phyloP scores from a whole-genome alignment of 1,140 invertebrate species.

The Euwallacea fornicatus region DNA sequence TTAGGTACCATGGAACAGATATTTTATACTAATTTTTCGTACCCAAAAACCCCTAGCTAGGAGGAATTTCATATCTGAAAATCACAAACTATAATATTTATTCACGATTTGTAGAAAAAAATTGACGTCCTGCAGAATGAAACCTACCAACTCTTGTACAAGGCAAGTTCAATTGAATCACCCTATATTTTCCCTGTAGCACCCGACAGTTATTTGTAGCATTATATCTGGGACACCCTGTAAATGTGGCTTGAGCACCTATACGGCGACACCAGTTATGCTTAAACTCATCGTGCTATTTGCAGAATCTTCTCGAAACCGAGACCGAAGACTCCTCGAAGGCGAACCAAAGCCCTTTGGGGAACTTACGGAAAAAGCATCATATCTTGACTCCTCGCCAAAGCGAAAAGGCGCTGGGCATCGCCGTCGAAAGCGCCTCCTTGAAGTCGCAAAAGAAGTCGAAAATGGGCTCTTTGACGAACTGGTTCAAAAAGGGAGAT shows the following conservation, averaged over 20 bases:
- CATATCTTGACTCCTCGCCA: slow-evolving; percentile 78
- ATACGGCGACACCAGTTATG: not conserved
- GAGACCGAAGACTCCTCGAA: slow-evolving; percentile 72
- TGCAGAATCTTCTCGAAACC: slow-evolving; percentile 77
- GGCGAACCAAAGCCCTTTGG: slow-evolving; percentile 73
- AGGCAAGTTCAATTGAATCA: not conserved
- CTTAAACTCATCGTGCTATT: slow-evolving; percentile 41
- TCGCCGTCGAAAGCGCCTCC: slow-evolving; percentile 50
- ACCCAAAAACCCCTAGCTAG: too few relatives aligned
- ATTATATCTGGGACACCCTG: not conserved
- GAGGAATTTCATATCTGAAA: too few relatives aligned
- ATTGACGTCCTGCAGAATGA: not conserved
- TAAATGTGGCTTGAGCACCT: not conserved
- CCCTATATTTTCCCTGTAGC: too few relatives aligned
- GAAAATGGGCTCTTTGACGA: slow-evolving; percentile 61
- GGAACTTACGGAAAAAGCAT: slow-evolving; percentile 72
- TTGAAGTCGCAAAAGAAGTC: slow-evolving; percentile 53
- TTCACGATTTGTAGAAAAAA: not conserved
- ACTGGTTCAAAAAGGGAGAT: slow-evolving; percentile 68
- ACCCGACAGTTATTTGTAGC: too few relatives aligned
- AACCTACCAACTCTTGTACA: not conserved
- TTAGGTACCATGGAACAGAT: too few relatives aligned
- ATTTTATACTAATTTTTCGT: too few relatives aligned
- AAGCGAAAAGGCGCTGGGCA: slow-evolving; percentile 70
- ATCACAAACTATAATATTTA: not conserved